These are phyloP conservation scores for Panzeria rudis DNA, from an alignment of 2,888 invertebrate species.

Conservation along the genomic window DNA sequence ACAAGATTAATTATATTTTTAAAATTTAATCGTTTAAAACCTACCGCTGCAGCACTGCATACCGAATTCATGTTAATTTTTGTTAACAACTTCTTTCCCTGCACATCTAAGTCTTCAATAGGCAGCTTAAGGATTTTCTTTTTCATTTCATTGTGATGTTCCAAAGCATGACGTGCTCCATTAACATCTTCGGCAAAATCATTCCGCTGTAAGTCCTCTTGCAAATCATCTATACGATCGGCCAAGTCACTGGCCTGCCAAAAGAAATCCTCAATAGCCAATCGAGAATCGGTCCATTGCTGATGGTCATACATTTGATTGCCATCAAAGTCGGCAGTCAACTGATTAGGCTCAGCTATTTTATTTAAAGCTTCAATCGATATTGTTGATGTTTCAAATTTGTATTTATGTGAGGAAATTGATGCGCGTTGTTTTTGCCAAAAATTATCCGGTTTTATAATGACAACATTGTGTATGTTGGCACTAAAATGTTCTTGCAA, in stretches of 20 bases:
- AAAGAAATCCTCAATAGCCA: constrained; percentile 97
- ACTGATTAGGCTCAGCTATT: constrained; percentile 95
- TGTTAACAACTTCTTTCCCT: constrained; percentile 88
- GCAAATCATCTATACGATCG: constrained; percentile 95
- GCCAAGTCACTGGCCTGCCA: constrained; percentile 98
- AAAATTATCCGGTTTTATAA: constrained; percentile 99
- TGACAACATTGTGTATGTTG: constrained; percentile 95
- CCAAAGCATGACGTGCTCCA: constrained; percentile 95
- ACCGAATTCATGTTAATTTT: constrained; percentile 80
- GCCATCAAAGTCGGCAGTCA: constrained; percentile 97
- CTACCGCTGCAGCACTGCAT: constrained; percentile 71
- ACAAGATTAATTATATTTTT: neutral
- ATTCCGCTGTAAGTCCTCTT: constrained; percentile 95
- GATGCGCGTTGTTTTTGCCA: constrained; percentile 99
- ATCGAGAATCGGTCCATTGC: constrained; percentile 97
- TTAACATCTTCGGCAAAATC: constrained; percentile 98
- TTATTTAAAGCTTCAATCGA: constrained; percentile 97
- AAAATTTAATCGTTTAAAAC: constrained; percentile 1
- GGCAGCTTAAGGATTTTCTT: constrained; percentile 96
- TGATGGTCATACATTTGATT: constrained; percentile 97
- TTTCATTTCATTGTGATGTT: constrained; percentile 96
- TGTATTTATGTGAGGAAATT: constrained; percentile 98
- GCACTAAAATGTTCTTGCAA: constrained; percentile 98
- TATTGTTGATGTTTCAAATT: constrained; percentile 99
- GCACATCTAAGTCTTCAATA: constrained; percentile 95